A percentile compares a stretch with the other conserved stretches of the same genome.
phyloP scores from a whole-genome alignment of 2,888 invertebrate species.

The Acronicta psi region DNA sequence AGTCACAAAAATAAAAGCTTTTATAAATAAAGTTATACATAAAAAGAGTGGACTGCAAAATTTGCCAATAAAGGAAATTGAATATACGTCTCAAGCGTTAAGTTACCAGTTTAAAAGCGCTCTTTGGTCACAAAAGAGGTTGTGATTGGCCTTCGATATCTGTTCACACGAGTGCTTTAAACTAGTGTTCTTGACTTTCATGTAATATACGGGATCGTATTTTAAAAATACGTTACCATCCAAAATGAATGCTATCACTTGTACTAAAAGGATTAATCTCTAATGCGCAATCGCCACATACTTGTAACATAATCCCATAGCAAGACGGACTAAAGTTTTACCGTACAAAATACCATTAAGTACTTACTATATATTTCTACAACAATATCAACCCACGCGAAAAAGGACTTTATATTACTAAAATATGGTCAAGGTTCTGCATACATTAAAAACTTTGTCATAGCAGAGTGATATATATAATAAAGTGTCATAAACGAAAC shows the following conservation, averaged over 20 bases:
- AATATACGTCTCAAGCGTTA: constrained; percentile 12
- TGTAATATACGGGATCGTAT: not conserved
- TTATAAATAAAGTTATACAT: no score
- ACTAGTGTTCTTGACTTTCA: constrained; percentile 26
- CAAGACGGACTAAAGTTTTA: no score
- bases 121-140: constrained; percentile 35
- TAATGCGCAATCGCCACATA: no score
- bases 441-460: constrained; percentile 23
- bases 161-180: constrained; percentile 17
- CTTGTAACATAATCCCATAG: no score
- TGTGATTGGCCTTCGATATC: constrained; percentile 25
- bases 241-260: no score
- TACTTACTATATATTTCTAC: no score
- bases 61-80: constrained; percentile 5
- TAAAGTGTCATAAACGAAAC: constrained; percentile 27
- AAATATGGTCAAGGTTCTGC: not conserved
- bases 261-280: no score
- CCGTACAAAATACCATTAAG: no score
- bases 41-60: not conserved
- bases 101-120: constrained; percentile 33
- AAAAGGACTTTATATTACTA: not conserved
- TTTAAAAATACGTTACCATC: not conserved
- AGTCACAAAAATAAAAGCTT: no score
- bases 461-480: constrained; percentile 20
- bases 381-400: no score